Conservation (phyloP, 2,888 invertebrate genomes). For the Apotomis capreana region DNA sequence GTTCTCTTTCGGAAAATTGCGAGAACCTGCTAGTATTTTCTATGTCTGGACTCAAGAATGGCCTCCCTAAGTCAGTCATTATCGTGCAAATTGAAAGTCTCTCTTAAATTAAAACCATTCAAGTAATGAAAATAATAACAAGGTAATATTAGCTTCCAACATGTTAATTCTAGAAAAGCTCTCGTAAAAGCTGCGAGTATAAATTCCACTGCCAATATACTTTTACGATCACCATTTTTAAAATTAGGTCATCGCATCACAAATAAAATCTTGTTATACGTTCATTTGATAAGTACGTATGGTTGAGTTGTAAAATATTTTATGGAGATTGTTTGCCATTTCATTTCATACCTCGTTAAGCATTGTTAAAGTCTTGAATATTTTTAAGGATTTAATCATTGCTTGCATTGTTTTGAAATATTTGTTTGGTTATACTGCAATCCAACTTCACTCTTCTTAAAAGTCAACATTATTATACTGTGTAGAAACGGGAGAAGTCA, state of each 20-base stretch:
- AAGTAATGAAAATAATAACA: neutral
- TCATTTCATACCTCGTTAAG: neutral
- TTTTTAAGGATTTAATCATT: too few relatives aligned
- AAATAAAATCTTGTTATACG: slow-evolving; percentile 39
- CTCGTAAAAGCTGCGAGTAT: neutral
- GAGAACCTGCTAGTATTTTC: too few relatives aligned
- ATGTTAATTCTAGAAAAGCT: neutral
- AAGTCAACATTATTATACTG: too few relatives aligned
- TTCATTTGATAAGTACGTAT: slow-evolving; percentile 11
- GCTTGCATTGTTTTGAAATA: too few relatives aligned
- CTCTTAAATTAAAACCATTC: neutral
- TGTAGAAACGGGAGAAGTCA: too few relatives aligned
- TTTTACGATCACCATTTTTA: neutral
- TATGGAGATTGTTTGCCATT: slow-evolving; percentile 1
- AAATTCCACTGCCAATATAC: neutral
- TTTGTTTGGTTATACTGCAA: too few relatives aligned
- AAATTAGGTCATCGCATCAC: slow-evolving; percentile 29
- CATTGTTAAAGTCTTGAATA: neutral
- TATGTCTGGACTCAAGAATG: too few relatives aligned
- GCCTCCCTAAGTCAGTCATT: too few relatives aligned
- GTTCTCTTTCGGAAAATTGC: too few relatives aligned
- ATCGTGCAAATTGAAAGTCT: too few relatives aligned
- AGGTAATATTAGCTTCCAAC: neutral
- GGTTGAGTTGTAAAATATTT: slow-evolving; percentile 3
- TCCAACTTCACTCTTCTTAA: too few relatives aligned